A percentile compares a stretch with the other conserved stretches of the same genome.
phyloP scores from a whole-genome alignment of 2,797 vertebrate species.

The Astyanax mexicanus region DNA sequence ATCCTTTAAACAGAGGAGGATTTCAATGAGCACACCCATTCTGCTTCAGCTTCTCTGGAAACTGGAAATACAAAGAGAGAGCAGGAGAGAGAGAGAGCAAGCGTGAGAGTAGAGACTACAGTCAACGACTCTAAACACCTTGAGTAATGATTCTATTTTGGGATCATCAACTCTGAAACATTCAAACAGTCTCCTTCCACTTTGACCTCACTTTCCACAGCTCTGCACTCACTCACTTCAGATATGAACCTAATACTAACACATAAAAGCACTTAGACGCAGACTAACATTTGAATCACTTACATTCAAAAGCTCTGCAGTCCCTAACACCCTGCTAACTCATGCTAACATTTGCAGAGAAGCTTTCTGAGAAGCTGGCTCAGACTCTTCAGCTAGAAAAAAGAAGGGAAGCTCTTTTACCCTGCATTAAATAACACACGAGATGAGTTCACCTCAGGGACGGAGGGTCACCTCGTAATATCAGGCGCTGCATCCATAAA shows the following conservation, averaged over 20 bases:
- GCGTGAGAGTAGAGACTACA: slow-evolving; percentile 23
- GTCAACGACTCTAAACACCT: slow-evolving; percentile 41
- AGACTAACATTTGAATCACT: slow-evolving; percentile 26
- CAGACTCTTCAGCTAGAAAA: slow-evolving; percentile 23
- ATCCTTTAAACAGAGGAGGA: slow-evolving; percentile 18
- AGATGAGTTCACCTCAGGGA: slow-evolving; percentile 48
- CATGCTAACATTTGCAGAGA: slow-evolving; percentile 10
- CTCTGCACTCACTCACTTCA: slow-evolving; percentile 43
- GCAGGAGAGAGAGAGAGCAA: not conserved
- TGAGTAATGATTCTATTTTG: slow-evolving; percentile 39
- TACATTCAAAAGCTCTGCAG: not conserved
- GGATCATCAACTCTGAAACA: slow-evolving; percentile 42
- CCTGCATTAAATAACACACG: slow-evolving; percentile 34
- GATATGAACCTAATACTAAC: slow-evolving; percentile 51
- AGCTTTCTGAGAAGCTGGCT: slow-evolving; percentile 30
- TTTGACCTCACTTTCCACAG: slow-evolving; percentile 44
- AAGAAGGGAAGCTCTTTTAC: slow-evolving; percentile 5
- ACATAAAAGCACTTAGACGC: slow-evolving; percentile 49
- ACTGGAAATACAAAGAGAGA: slow-evolving; percentile 5
- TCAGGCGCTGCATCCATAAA: slow-evolving; percentile 39
- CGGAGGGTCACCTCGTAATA: slow-evolving; percentile 21
- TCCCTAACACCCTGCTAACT: slow-evolving; percentile 22
- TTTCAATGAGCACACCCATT: slow-evolving; percentile 32
- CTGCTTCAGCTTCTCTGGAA: slow-evolving; percentile 29
- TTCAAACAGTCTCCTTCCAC: slow-evolving; percentile 46